A percentile compares a stretch with the other conserved stretches of the same genome.
Evolutionary conservation across 2,888 invertebrate genomes (phyloP).

Genomic region (Ectemnius lituratus): DNA sequence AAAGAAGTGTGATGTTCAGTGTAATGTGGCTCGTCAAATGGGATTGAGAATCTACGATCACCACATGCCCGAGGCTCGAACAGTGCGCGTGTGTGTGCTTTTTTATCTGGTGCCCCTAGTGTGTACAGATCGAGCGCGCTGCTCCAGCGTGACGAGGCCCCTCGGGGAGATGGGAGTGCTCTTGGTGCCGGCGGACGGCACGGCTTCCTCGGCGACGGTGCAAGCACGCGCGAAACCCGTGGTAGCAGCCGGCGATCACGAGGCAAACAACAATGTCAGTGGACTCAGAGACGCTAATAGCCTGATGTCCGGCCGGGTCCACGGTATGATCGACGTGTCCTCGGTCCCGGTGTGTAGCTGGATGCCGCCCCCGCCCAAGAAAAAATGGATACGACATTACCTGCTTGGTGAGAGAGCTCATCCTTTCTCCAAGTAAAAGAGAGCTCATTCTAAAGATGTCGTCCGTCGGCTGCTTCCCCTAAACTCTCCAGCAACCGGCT

Average conservation of each 20-base stretch:
- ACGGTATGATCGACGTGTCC: slow-evolving; percentile 62
- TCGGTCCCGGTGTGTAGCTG: slow-evolving; percentile 62
- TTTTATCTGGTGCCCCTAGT: not conserved
- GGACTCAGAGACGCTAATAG: slow-evolving; percentile 61
- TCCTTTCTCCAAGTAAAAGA: slow-evolving; percentile 8
- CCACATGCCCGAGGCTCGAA: not conserved
- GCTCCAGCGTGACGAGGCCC: not conserved
- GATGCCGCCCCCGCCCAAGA: slow-evolving; percentile 83
- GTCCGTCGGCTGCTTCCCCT: not conserved
- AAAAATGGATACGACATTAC: slow-evolving; percentile 87
- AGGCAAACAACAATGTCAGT: slow-evolving; percentile 59
- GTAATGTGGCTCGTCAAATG: no score
- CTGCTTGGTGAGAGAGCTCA: slow-evolving; percentile 79
- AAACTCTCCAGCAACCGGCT: not conserved
- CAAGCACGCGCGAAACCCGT: slow-evolving; percentile 63
- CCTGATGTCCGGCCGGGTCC: slow-evolving; percentile 53
- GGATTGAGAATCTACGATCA: no score
- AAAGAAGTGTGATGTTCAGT: slow-evolving; percentile 5
- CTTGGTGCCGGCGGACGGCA: slow-evolving; percentile 69
- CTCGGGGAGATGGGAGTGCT: slow-evolving; percentile 72
- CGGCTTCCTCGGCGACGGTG: slow-evolving; percentile 41
- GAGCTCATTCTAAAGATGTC: not conserved
- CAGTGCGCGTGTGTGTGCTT: slow-evolving; percentile 10
- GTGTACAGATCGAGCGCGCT: not conserved
- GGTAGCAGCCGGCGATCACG: slow-evolving; percentile 49